Base-by-base conservation (phyloP, 2,888 invertebrate species). In the Microchrysa polita region DNA sequence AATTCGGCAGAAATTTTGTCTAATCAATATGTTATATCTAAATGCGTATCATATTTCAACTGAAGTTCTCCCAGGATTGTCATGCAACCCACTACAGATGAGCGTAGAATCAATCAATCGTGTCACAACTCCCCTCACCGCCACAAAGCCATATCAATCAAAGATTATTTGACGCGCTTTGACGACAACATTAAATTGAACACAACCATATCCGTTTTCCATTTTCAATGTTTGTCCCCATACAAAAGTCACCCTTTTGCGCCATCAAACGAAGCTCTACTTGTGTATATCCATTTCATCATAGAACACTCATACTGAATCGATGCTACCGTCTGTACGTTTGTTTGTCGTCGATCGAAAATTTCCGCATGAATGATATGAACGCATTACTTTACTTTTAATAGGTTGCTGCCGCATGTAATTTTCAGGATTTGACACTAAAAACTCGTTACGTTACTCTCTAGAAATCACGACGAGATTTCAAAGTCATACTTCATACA, bases 91-190 rank as follows among this genome's bases (percentile, higher is more conserved):
- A 10, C 12, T n/a, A n/a, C 14, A 48, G 48, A 34, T 34, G 48
- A 48, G 10, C 27, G n/a, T n/a, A 48, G 12, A 48, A 48, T n/a
- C 48, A 48, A 48, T n/a, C 48, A 48, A 48, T 48, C 48, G 48
- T 4, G 2, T 48, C 16, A 34, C 27, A 34, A 48, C 16, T 12
- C 48, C 48, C 48, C n/a, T n/a, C n/a, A n/a, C n/a, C n/a, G n/a
- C n/a, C n/a, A n/a, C n/a, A 48, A 34, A 34, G 27, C 16, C 48
- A 48, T 48, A 48, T 48, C 48, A 48, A 48, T 48, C 48, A 48
- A 48, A 48, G 48, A n/a, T n/a, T 2, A 48, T 48, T 48, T 48
- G 48, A 48, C 12, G 14, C 48, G 14, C 48, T 48, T 48, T 48
- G 14, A 48, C 12, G 48, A 48, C n/a, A n/a, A n/a, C 48, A 12